Percentiles rank a stretch among this genome's conserved stretches.
Conservation (phyloP, 2,113 vertebrate species). For the Polypterus bichir region DNA sequence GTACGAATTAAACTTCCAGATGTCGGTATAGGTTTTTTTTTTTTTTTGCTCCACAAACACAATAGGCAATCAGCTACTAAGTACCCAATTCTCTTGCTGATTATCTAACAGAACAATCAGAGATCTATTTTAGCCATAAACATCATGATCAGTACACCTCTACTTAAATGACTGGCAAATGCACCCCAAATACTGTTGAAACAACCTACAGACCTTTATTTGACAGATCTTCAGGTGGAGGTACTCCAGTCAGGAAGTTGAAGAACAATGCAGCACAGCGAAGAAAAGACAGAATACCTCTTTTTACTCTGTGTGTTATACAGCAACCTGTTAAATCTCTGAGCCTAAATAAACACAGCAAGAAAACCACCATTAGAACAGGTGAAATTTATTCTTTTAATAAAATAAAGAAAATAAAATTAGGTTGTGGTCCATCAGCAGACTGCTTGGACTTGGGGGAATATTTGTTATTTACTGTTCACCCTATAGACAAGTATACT, state of each 20-base stretch:
- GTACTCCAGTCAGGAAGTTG: slow-evolving; percentile 81
- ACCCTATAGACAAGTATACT: too few relatives aligned
- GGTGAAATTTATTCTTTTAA: not conserved
- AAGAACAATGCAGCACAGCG: slow-evolving; percentile 85
- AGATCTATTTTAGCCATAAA: not conserved
- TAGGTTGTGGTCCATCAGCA: too few relatives aligned
- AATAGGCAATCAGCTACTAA: too few relatives aligned
- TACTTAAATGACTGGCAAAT: not conserved
- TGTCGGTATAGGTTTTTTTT: too few relatives aligned
- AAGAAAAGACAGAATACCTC: slow-evolving; percentile 75
- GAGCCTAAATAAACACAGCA: slow-evolving; percentile 31
- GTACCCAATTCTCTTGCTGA: too few relatives aligned
- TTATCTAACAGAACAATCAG: too few relatives aligned
- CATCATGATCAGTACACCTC: not conserved
- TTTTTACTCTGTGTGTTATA: slow-evolving; percentile 66
- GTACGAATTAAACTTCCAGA: too few relatives aligned
- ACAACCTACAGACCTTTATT: slow-evolving; percentile 4
- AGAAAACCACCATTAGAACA: not conserved
- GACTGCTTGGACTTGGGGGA: too few relatives aligned
- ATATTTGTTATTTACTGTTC: too few relatives aligned
- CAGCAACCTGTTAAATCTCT: slow-evolving; percentile 57
- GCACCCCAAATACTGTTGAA: too few relatives aligned
- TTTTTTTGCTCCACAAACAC: too few relatives aligned
- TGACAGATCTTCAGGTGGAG: slow-evolving; percentile 74
- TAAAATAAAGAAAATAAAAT: too few relatives aligned